These are phyloP conservation scores for Paradoxurus hermaphroditus DNA, from an alignment of 2,113 vertebrate species.

Conservation along the genomic window DNA sequence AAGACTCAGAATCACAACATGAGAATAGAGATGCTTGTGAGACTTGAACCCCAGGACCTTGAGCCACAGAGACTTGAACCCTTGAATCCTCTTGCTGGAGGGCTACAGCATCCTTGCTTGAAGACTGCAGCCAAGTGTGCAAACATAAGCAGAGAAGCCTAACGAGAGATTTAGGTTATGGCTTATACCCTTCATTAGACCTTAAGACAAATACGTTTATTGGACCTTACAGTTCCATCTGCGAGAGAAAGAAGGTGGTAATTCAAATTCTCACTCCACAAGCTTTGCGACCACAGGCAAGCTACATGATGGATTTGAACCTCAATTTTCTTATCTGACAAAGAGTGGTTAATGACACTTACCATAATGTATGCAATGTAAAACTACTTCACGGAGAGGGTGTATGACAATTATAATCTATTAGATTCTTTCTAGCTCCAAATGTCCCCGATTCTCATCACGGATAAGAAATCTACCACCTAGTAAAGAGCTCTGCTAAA, in stretches of 20 bases:
- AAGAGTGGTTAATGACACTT: conserved; percentile 25
- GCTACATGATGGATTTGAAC: neutral
- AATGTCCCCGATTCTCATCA: neutral
- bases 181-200: neutral
- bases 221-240: neutral
- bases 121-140: neutral
- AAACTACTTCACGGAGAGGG: neutral
- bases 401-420: neutral
- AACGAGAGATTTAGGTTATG: neutral
- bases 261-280: neutral
- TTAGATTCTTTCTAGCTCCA: neutral
- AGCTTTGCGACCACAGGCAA: neutral
- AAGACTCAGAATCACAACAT: neutral
- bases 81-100: neutral
- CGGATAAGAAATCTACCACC: neutral
- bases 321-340: conserved; percentile 10
- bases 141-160: neutral
- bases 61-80: neutral
- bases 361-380: neutral
- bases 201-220: neutral
- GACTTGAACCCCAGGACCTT: neutral
- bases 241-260: neutral
- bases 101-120: neutral
- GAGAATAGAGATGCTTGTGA: neutral
- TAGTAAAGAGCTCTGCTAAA: neutral